Evolutionary conservation across 2,797 vertebrate species (phyloP).

Genomic region (Esox lucius): DNA sequence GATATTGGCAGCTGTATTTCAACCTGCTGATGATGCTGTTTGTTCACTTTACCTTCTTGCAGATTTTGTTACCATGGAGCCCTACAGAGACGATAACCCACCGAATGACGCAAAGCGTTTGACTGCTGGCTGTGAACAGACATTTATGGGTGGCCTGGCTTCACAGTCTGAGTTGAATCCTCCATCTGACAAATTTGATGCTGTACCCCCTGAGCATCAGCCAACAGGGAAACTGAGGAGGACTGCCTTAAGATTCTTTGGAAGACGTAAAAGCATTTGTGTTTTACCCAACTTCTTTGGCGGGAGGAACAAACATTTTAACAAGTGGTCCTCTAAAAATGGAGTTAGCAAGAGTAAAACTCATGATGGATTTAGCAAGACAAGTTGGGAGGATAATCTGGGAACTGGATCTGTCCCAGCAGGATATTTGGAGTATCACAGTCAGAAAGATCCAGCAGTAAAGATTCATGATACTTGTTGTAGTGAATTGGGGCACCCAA

Average conservation of each 20-base stretch:
- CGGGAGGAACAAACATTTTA: conserved; percentile 81
- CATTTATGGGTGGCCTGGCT: conserved; percentile 35
- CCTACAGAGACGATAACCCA: conserved; percentile 59
- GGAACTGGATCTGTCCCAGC: conserved; percentile 56
- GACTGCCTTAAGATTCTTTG: conserved; percentile 91
- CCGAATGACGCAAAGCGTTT: conserved; percentile 52
- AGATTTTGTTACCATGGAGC: conserved; percentile 76
- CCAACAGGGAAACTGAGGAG: conserved; percentile 86
- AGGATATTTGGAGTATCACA: conserved; percentile 66
- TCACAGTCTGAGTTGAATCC: conserved; percentile 53
- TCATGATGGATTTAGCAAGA: conserved; percentile 83
- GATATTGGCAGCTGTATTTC: conserved; percentile 11
- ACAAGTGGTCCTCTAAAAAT: conserved; percentile 81
- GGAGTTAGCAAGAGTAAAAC: conserved; percentile 90
- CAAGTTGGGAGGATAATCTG: conserved; percentile 63
- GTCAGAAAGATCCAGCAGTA: conserved; percentile 55
- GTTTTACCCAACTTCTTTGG: conserved; percentile 93
- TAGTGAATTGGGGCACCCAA: conserved; percentile 57
- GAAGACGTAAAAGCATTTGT: conserved; percentile 90
- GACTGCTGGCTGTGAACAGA: conserved; percentile 41
- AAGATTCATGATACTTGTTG: conserved; percentile 65
- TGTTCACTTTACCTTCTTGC: conserved; percentile 36
- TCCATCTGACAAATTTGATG: conserved; percentile 50
- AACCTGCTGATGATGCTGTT: conserved; percentile 30
- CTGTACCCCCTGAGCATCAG: conserved; percentile 64